Conservation (phyloP, 2,797 vertebrate genomes). For the Notolabrus celidotus region DNA sequence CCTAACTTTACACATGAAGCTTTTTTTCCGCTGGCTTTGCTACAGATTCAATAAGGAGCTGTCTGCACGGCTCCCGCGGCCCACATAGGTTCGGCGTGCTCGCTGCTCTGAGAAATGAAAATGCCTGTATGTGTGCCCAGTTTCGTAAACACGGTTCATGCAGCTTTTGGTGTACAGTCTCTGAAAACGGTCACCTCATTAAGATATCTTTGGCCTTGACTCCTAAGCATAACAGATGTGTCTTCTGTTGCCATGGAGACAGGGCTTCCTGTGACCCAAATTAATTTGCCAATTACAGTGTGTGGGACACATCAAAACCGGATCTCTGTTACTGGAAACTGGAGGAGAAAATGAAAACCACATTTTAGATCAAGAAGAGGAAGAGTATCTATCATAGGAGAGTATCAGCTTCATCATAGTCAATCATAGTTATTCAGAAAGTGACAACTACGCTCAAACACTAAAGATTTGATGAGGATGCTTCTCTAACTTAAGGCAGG, state of each 20-base stretch:
- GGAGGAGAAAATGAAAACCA: slow-evolving; percentile 9
- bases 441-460: no score
- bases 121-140: not conserved
- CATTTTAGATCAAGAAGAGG: not conserved
- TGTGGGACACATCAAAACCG: slow-evolving; percentile 62
- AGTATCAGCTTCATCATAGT: not conserved
- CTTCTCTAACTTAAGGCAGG: no score
- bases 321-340: slow-evolving; percentile 39
- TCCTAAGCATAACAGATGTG: slow-evolving; percentile 43
- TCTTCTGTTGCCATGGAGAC: slow-evolving; percentile 82
- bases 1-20: slow-evolving; percentile 35
- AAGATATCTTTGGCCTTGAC: slow-evolving; percentile 30
- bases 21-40: slow-evolving; percentile 22
- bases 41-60: slow-evolving; percentile 41
- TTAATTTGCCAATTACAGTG: slow-evolving; percentile 81
- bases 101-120: slow-evolving; percentile 27
- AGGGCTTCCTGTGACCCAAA: slow-evolving; percentile 78
- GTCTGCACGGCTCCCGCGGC: slow-evolving; percentile 34
- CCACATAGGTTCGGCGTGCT: slow-evolving; percentile 27
- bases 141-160: not conserved
- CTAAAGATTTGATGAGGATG: no score
- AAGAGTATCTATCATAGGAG: not conserved
- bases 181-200: slow-evolving; percentile 37
- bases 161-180: slow-evolving; percentile 12
- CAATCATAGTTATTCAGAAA: not conserved